Percentiles rank a stretch among this genome's conserved stretches.
These are phyloP conservation scores for Mizuhopecten yessoensis DNA, from an alignment of 1,140 invertebrate genomes.

Conservation along the genomic window DNA sequence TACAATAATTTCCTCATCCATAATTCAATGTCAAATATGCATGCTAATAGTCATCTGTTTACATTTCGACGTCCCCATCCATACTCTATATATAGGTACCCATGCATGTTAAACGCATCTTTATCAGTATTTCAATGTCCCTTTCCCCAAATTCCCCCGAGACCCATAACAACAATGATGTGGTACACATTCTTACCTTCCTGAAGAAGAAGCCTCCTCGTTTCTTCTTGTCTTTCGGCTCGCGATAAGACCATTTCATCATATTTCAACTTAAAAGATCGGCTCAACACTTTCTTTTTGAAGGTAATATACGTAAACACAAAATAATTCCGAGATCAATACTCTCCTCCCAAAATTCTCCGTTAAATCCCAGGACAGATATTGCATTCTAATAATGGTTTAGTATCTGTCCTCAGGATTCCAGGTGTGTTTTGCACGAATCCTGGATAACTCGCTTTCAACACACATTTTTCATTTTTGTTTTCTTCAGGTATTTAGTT, in stretches of 20 bases:
- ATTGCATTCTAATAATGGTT: neutral
- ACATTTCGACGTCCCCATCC: too few relatives aligned
- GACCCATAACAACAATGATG: too few relatives aligned
- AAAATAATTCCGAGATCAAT: neutral
- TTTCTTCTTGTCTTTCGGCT: constrained; percentile 5
- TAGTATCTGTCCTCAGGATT: too few relatives aligned
- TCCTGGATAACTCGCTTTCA: neutral
- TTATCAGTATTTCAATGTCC: too few relatives aligned
- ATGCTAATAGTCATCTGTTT: too few relatives aligned
- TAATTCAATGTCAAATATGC: too few relatives aligned
- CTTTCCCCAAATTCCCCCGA: too few relatives aligned
- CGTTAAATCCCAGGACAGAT: neutral
- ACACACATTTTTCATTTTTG: constrained; percentile 11
- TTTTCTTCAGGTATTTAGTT: constrained; percentile 18
- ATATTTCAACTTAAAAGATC: constrained; percentile 17
- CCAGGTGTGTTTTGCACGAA: too few relatives aligned
- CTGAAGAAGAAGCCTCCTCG: neutral
- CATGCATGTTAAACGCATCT: too few relatives aligned
- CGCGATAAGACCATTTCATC: constrained; percentile 37
- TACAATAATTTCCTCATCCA: neutral
- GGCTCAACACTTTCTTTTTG: neutral
- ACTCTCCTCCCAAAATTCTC: neutral
- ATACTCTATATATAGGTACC: too few relatives aligned
- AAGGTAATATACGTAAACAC: constrained; percentile 1
- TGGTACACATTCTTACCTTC: neutral